A percentile compares a stretch with the other conserved stretches of the same genome.
Evolutionary conservation across 2,888 invertebrate genomes (phyloP).

Genomic region (Teleiodes luculella): DNA sequence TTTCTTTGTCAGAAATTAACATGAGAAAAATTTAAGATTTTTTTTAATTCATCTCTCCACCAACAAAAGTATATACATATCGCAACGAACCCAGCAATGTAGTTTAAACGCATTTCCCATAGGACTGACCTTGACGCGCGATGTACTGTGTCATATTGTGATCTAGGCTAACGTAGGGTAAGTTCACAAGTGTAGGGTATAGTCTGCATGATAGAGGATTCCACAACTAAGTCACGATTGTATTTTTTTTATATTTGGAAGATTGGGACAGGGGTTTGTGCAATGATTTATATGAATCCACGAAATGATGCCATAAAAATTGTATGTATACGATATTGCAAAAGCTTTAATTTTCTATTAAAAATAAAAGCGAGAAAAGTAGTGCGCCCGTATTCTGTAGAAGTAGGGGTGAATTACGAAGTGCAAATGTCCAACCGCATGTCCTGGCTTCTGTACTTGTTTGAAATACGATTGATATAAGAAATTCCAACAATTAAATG

Average conservation of each 20-base stretch:
- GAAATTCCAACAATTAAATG: not conserved
- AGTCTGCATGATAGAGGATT: not conserved
- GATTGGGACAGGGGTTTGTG: not conserved
- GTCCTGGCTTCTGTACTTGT: too few species aligned
- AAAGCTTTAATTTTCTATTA: not conserved
- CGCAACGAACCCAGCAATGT: not conserved
- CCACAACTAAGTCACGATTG: not conserved
- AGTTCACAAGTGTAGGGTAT: not conserved
- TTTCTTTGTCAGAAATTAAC: too few species aligned
- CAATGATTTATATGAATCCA: not conserved
- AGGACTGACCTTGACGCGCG: not conserved
- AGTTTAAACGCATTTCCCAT: not conserved
- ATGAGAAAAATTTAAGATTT: too few species aligned
- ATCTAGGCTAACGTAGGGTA: not conserved
- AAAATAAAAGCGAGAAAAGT: too few species aligned
- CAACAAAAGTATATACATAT: not conserved
- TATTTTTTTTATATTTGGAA: too few species aligned
- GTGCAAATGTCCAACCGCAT: too few species aligned
- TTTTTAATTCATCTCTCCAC: not conserved
- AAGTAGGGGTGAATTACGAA: too few species aligned
- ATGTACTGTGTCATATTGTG: conserved; percentile 3
- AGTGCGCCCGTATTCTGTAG: too few species aligned
- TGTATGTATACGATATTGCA: not conserved
- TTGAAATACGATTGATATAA: not conserved
- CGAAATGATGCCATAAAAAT: not conserved